Percentiles rank a stretch among this genome's conserved stretches.
Conservation (phyloP, 37 sponge, comb jelly and placozoan species). For the Halichondria panicea region DNA sequence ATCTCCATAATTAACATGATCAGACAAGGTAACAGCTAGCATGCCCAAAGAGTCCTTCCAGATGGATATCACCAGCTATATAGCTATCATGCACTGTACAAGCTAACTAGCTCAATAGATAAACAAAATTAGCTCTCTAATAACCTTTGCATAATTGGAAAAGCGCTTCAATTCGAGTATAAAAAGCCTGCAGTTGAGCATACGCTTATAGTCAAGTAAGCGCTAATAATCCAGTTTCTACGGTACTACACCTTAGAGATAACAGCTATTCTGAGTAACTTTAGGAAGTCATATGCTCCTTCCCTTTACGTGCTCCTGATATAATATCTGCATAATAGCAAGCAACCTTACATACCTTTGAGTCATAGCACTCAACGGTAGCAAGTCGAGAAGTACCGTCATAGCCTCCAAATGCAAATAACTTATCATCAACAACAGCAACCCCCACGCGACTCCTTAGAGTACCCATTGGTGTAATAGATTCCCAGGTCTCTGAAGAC, state of each 20-base stretch:
- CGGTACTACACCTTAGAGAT: background rate
- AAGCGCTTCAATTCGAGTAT: too few relatives aligned
- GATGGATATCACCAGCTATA: too few relatives aligned
- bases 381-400: constrained; percentile 47
- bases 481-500: constrained; percentile 30
- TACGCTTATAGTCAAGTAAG: too few relatives aligned
- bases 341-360: background rate
- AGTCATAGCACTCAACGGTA: constrained; percentile 59
- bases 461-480: constrained; percentile 28
- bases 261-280: background rate
- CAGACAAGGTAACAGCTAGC: too few relatives aligned
- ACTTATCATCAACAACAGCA: constrained; percentile 33
- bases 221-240: too few relatives aligned
- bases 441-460: constrained; percentile 66
- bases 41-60: too few relatives aligned
- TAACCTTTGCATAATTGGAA: too few relatives aligned
- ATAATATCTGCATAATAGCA: background rate
- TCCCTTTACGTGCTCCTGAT: background rate
- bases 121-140: too few relatives aligned
- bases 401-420: constrained; percentile 71
- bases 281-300: background rate
- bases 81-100: too few relatives aligned
- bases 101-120: too few relatives aligned
- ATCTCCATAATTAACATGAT: too few relatives aligned
- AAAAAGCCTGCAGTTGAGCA: too few relatives aligned